Conservation (phyloP, 1,140 invertebrate species). For the Brachionus paranguensis region DNA sequence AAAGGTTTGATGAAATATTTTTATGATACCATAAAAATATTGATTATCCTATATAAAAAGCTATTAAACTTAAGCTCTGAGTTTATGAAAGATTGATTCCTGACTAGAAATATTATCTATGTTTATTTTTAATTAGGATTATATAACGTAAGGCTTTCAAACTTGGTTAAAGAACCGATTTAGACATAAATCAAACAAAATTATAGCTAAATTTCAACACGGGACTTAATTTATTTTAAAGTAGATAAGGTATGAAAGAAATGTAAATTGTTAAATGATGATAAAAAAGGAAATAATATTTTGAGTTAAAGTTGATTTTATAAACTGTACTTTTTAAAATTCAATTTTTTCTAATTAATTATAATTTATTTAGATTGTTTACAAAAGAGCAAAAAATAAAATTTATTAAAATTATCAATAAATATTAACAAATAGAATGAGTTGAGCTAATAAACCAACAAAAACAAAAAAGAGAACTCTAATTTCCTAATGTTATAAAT, state of each 20-base stretch:
- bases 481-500: background rate
- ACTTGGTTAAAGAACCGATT: background rate
- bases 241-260: background rate
- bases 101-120: background rate
- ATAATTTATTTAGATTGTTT: background rate
- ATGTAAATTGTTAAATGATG: background rate
- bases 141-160: background rate
- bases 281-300: background rate
- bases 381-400: background rate
- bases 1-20: background rate
- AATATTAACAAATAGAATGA: background rate
- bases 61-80: background rate
- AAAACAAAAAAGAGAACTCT: background rate
- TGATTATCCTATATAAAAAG: background rate
- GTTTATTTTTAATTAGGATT: background rate
- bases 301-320: background rate
- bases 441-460: background rate
- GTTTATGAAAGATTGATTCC: background rate
- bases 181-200: background rate
- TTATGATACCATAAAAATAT: background rate
- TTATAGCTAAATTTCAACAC: background rate
- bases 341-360: background rate
- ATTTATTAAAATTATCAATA: background rate
- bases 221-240: background rate
- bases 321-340: background rate